These are phyloP conservation scores for Acrossocheilus fasciatus DNA, from an alignment of 2,797 vertebrate species.

Conservation along the genomic window DNA sequence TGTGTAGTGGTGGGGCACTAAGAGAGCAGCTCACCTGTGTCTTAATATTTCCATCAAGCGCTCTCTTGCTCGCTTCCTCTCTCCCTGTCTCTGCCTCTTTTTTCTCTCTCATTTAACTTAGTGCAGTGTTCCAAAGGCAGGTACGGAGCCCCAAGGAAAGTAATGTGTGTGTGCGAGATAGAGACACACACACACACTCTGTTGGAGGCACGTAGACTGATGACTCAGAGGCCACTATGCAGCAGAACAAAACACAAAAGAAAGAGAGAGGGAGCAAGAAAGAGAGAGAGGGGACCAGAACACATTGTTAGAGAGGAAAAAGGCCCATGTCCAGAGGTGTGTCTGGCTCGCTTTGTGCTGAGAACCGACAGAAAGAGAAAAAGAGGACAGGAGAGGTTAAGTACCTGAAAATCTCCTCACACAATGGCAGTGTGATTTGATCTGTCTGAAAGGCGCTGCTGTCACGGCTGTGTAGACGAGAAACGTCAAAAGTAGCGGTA, in stretches of 20 bases:
- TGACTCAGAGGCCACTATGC: slow-evolving; percentile 49
- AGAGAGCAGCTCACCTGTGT: slow-evolving; percentile 40
- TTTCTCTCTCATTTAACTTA: slow-evolving; percentile 38
- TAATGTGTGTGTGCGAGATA: slow-evolving; percentile 41
- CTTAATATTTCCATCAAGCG: slow-evolving; percentile 27
- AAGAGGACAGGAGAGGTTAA: slow-evolving; percentile 42
- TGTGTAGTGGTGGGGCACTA: slow-evolving; percentile 25
- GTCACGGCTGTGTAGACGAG: slow-evolving; percentile 38
- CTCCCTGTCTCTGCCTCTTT: slow-evolving; percentile 27
- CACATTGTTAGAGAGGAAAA: slow-evolving; percentile 52
- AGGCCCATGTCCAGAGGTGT: slow-evolving; percentile 44
- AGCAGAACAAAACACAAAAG: slow-evolving; percentile 51
- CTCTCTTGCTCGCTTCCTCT: slow-evolving; percentile 34
- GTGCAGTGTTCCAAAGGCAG: slow-evolving; percentile 48
- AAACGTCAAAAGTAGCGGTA: slow-evolving; percentile 14
- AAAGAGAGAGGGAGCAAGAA: slow-evolving; percentile 29
- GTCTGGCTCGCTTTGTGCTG: slow-evolving; percentile 38
- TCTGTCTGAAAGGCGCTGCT: slow-evolving; percentile 41
- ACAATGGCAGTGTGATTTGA: slow-evolving; percentile 55
- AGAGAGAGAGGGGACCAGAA: slow-evolving; percentile 26
- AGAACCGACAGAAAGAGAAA: slow-evolving; percentile 36
- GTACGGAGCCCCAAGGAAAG: slow-evolving; percentile 49
- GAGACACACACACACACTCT: neutral
- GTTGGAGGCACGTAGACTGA: slow-evolving; percentile 40
- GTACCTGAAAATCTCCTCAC: slow-evolving; percentile 42